A percentile compares a stretch with the other conserved stretches of the same genome.
phyloP scores from a whole-genome alignment of 2,113 vertebrate genomes.

The Clarias macrocephalus region DNA sequence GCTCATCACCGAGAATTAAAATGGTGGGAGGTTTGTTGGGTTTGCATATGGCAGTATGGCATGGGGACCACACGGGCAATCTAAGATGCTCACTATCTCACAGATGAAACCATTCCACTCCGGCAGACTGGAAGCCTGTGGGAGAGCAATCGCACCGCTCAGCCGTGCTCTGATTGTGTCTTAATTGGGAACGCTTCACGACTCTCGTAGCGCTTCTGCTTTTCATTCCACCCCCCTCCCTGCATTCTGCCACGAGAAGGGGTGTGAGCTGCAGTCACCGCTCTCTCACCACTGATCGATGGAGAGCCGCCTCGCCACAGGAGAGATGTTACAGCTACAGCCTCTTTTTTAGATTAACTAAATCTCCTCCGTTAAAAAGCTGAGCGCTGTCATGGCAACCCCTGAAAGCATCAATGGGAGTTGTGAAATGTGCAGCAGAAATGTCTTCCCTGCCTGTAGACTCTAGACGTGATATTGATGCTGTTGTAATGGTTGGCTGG shows the following conservation, averaged over 20 bases:
- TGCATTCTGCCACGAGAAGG: constrained; percentile 3
- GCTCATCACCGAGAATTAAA: constrained; percentile 25
- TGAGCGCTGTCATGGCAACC: constrained; percentile 58
- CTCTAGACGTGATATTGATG: constrained; percentile 56
- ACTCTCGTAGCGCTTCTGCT: constrained; percentile 10
- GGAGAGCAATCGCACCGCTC: constrained; percentile 38
- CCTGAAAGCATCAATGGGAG: constrained; percentile 51
- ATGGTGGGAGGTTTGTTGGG: constrained; percentile 24
- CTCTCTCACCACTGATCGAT: constrained; percentile 48
- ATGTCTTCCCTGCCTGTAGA: constrained; percentile 43
- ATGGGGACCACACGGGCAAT: constrained; percentile 34
- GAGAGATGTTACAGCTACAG: constrained; percentile 42
- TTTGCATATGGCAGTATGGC: constrained; percentile 21
- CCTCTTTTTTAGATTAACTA: constrained; percentile 57
- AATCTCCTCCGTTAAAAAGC: constrained; percentile 55
- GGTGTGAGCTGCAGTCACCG: constrained; percentile 5
- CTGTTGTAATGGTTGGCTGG: constrained; percentile 50
- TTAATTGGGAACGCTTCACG: constrained; percentile 42
- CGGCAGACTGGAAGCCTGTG: constrained; percentile 19
- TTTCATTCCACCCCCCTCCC: constrained; percentile 16
- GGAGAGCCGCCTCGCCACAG: constrained; percentile 30
- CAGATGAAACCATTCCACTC: constrained; percentile 40
- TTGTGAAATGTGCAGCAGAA: constrained; percentile 54
- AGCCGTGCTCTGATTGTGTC: constrained; percentile 44
- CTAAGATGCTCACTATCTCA: constrained; percentile 26